Evolutionary conservation across 2,113 vertebrate species (phyloP).

Genomic region (rabbit (Oryctolagus cuniculus)): mOryCun1.1 NC_091439.1:19049501-19050000

Average conservation of each 20-base stretch:
- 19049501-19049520: background rate
- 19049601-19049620: background rate
- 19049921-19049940: conserved; percentile 2
- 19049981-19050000: conserved; percentile 99
- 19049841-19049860: no score
- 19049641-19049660: background rate
- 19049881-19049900: background rate
- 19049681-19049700: no score
- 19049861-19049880: no score
- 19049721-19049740: no score
- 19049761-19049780: no score
- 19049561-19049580: background rate
- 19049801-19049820: no score
- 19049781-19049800: no score
- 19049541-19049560: background rate
- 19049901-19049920: background rate
- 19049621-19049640: background rate
- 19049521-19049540: background rate
- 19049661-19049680: background rate
- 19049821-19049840: no score
- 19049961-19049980: conserved; percentile 97
- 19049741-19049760: no score
- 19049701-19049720: no score
- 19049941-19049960: conserved; percentile 65
- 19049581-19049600: background rate